phyloP scores from a whole-genome alignment of 2,888 invertebrate species.

The Deroplatys truncata region DNA sequence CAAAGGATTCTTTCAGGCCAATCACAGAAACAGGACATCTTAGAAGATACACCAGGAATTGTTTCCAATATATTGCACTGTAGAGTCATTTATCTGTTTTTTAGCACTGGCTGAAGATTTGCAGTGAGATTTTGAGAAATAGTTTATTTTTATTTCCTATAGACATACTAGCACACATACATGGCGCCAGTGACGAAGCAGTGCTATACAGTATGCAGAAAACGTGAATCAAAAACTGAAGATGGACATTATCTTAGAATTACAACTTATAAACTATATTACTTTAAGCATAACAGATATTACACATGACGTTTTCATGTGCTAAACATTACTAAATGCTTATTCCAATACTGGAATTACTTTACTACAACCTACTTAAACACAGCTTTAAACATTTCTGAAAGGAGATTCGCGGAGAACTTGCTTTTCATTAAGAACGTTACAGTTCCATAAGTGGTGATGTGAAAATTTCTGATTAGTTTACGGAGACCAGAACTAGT shows the following conservation, averaged over 20 bases:
- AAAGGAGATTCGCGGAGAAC: not conserved
- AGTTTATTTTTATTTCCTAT: not conserved
- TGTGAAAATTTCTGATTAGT: not conserved
- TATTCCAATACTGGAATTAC: not conserved
- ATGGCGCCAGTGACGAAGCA: not conserved
- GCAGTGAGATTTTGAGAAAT: not conserved
- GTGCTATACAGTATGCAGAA: not conserved
- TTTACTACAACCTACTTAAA: constrained; percentile 20
- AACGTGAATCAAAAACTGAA: not conserved
- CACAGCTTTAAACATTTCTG: not conserved
- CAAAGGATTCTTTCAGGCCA: not conserved
- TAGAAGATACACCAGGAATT: too few species aligned
- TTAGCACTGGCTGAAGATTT: not conserved
- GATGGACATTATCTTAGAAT: not conserved
- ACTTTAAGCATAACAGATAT: not conserved
- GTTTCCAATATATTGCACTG: not conserved
- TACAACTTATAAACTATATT: not conserved
- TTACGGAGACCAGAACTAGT: not conserved
- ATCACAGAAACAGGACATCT: not conserved
- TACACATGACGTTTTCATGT: not conserved
- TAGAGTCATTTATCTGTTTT: not conserved
- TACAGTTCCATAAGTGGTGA: not conserved
- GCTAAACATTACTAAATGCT: not conserved
- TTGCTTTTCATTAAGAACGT: not conserved
- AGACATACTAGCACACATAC: too few species aligned